A percentile compares a stretch with the other conserved stretches of the same genome.
Conservation (phyloP, 2,113 vertebrate genomes). For the Pampusana beccarii region DNA sequence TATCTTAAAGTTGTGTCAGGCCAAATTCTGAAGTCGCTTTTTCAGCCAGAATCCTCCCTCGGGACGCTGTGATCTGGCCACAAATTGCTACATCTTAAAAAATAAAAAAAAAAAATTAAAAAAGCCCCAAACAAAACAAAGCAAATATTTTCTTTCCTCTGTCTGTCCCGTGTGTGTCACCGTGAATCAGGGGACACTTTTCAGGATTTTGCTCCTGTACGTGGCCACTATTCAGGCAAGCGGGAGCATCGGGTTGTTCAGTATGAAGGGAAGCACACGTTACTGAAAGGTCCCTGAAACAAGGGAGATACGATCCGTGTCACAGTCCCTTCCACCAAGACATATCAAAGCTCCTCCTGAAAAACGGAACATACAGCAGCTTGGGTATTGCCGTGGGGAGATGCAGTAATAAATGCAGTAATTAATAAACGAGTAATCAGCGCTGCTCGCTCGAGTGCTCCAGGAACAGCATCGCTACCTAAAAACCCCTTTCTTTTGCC, state of each 20-base stretch:
- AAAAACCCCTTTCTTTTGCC: not conserved
- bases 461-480: not conserved
- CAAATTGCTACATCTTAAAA: not conserved
- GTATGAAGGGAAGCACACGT: not conserved
- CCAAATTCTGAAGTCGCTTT: constrained; percentile 6
- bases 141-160: not conserved
- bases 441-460: not conserved
- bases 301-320: not conserved
- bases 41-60: not conserved
- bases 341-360: not conserved
- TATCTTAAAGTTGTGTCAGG: constrained; percentile 37
- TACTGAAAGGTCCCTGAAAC: not conserved
- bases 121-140: not conserved
- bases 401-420: rapidly evolving
- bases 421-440: not conserved
- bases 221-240: not conserved
- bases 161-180: not conserved
- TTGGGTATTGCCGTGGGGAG: not conserved
- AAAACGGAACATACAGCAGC: not conserved
- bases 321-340: not conserved
- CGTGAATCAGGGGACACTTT: rapidly evolving
- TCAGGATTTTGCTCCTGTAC: not conserved
- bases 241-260: not conserved
- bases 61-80: constrained; percentile 5
- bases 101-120: not conserved